Percentiles rank a stretch among this genome's conserved stretches.
These are phyloP conservation scores for Eueides isabella DNA, from an alignment of 1,140 invertebrate genomes.

Conservation along the genomic window DNA sequence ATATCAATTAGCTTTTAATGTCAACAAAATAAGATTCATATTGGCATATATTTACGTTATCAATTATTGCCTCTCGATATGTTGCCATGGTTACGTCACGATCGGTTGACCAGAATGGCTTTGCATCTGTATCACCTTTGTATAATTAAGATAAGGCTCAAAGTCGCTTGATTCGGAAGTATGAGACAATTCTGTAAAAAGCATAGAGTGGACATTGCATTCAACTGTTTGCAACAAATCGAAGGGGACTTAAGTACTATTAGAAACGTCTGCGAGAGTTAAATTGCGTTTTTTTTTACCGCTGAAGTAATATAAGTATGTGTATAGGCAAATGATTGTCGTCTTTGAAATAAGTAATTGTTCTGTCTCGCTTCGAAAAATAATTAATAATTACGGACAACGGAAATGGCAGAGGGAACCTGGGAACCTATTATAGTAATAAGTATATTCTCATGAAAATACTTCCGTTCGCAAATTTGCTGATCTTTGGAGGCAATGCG, in stretches of 20 bases:
- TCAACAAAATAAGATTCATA: constrained; percentile 27
- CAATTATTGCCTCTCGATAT: constrained; percentile 52
- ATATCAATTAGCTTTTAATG: constrained; percentile 21
- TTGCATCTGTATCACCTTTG: constrained; percentile 34
- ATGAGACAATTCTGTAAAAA: constrained; percentile 42
- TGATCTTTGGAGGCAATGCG: too few species aligned
- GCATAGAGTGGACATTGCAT: constrained; percentile 61
- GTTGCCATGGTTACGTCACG: constrained; percentile 69
- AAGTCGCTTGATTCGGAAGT: constrained; percentile 27
- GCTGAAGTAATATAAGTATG: neutral
- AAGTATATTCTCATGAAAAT: too few species aligned
- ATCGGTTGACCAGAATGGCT: constrained; percentile 40
- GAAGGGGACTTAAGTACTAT: constrained; percentile 63
- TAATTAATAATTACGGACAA: too few species aligned
- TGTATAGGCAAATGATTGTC: constrained; percentile 30
- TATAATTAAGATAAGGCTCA: constrained; percentile 23
- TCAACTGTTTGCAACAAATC: constrained; percentile 67
- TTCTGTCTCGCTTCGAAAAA: too few species aligned
- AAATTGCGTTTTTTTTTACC: constrained; percentile 41
- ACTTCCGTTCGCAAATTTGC: too few species aligned
- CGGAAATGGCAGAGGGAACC: too few species aligned
- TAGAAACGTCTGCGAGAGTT: constrained; percentile 62
- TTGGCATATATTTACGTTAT: constrained; percentile 33
- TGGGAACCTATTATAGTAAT: too few species aligned
- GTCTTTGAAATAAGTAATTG: constrained; percentile 2